A percentile compares a stretch with the other conserved stretches of the same genome.
Conservation (phyloP, 2,888 invertebrate genomes). For the Cyaniris semiargus region DNA sequence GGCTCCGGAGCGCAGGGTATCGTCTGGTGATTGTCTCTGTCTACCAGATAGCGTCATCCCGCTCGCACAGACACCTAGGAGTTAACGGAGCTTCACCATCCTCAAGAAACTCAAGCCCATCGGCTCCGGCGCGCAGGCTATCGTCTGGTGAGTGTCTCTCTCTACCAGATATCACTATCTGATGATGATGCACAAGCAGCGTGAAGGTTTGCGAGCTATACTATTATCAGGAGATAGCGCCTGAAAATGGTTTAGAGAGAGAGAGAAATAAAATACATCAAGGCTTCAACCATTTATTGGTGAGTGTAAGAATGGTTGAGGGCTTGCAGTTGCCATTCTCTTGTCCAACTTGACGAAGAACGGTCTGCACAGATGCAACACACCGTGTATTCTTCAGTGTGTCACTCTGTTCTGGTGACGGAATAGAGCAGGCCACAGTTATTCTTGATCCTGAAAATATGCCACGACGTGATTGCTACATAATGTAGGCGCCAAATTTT, state of each 20-base stretch:
- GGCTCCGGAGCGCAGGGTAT: conserved; percentile 99
- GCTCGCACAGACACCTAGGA: conserved; percentile 77
- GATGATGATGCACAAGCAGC: neutral
- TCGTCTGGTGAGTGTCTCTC: conserved; percentile 92
- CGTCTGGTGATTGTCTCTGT: conserved; percentile 90
- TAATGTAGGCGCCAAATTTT: neutral
- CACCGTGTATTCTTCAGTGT: too few species aligned
- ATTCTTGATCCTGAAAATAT: neutral
- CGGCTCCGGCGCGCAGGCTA: conserved; percentile 99
- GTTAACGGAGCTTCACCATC: conserved; percentile 98
- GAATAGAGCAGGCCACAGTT: neutral
- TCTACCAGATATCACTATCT: neutral
- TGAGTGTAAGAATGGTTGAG: neutral
- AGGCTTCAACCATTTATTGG: conserved; percentile 68
- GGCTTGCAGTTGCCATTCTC: neutral
- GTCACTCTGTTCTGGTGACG: too few species aligned
- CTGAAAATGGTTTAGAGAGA: conserved; percentile 79
- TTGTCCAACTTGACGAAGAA: neutral
- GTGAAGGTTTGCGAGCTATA: conserved; percentile 97
- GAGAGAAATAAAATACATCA: too few species aligned
- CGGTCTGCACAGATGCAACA: neutral
- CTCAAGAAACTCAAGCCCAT: conserved; percentile 98
- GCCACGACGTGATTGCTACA: neutral
- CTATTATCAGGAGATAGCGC: conserved; percentile 98
- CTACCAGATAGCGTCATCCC: too few species aligned